A percentile compares a stretch with the other conserved stretches of the same genome.
Conservation (phyloP, 2,797 vertebrate species). For the Sebastiscus albofasciatus region DNA sequence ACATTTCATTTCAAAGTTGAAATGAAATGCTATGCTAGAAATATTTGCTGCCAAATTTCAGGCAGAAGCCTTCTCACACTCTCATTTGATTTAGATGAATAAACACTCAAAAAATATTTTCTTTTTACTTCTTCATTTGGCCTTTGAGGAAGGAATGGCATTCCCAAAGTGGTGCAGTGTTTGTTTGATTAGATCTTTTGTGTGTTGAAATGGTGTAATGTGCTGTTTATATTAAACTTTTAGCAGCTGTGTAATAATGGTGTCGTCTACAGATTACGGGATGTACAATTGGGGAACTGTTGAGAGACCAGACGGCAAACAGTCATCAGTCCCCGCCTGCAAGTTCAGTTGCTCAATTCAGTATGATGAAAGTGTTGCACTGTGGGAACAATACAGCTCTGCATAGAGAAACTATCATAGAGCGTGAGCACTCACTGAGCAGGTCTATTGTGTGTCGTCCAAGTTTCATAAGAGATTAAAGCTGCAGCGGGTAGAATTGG, state of each 20-base stretch:
- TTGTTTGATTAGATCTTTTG: conserved; percentile 18
- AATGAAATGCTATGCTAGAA: conserved; percentile 47
- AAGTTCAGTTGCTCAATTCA: conserved; percentile 42
- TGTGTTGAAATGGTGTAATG: conserved; percentile 1
- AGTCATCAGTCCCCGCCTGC: conserved; percentile 34
- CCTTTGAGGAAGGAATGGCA: neutral
- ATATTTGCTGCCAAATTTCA: conserved; percentile 46
- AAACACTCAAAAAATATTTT: conserved; percentile 16
- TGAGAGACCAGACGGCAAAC: conserved; percentile 37
- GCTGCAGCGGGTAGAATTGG: too few species aligned
- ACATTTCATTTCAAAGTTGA: conserved; percentile 61
- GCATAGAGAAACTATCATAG: neutral
- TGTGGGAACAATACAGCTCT: neutral
- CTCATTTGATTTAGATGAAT: conserved; percentile 39
- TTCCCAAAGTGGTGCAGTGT: neutral
- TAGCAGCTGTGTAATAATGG: conserved; percentile 7
- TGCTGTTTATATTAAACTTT: conserved; percentile 19
- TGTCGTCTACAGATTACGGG: conserved; percentile 30
- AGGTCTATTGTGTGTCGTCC: neutral
- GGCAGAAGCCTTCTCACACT: conserved; percentile 17
- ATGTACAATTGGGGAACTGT: conserved; percentile 43
- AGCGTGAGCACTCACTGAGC: neutral
- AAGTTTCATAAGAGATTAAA: neutral
- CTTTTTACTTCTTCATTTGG: conserved; percentile 13
- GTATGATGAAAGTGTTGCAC: conserved; percentile 24